Base-by-base conservation (phyloP, 2,113 vertebrate species). In the Eptesicus fuscus region DNA sequence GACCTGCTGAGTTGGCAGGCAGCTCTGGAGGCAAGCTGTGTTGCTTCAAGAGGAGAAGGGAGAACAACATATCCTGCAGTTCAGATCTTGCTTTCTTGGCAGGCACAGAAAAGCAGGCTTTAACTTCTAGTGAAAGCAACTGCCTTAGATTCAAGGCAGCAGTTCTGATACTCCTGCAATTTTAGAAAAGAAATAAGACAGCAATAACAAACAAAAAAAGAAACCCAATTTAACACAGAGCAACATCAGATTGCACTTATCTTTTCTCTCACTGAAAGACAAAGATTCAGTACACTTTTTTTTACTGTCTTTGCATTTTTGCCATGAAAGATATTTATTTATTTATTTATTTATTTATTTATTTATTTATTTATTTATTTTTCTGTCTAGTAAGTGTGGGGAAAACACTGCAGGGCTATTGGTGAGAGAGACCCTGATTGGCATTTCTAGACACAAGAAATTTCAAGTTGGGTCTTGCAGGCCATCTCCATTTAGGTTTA, bases 1-100 rank as follows among this genome's bases (percentile, higher is more conserved):
- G 53, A 73, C 92, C 67, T 88, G 71, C 90, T 78, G 88, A 91
- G 65, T 91, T 49, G 61, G 69, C 76, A 74, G 73, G 56, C 65
- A 92, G 53, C 40, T 88, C 65, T 28, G 59, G 13, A 93, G 23
- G 59, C 69, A 90, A 83, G 44, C 40, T n/a, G n/a, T 88, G 17
- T 86, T 87, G 77, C 88, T 88, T 94, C 59, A 67, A 47, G 63
- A 86, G 40, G 3, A 73, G 67, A 79, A 40, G 76, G 35, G 51
- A 25, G 16, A 94, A 49, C 63, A 79, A 25, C 14, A 16, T 44
- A 4, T 69, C 71, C 47, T 88, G 25, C 47, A 61, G 59, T 67
- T 77, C 73, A 9, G 42, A 23, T 77, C 47, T 73, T 87, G n/a
- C 30, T 82, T 95, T 70, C 77, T 88, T 77, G 67, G 61, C 63